phyloP scores from a whole-genome alignment of 2,888 invertebrate species.

The Norana najaformis region DNA sequence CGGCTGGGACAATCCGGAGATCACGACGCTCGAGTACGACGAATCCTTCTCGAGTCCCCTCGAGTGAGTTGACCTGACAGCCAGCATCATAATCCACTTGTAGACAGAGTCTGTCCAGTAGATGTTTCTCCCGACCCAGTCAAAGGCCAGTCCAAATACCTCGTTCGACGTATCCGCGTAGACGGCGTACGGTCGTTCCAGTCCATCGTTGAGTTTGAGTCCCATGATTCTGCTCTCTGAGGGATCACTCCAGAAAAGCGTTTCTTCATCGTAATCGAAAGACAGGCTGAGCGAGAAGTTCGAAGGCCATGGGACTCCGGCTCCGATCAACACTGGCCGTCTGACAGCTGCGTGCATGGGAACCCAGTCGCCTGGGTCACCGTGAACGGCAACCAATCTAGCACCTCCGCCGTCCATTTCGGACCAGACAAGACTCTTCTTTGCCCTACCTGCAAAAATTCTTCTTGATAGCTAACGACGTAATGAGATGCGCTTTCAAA shows the following conservation, averaged over 20 bases:
- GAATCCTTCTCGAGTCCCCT: neutral
- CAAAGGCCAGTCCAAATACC: neutral
- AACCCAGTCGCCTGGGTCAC: neutral
- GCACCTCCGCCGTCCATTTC: neutral
- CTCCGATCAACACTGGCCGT: neutral
- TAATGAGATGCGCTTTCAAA: too few relatives aligned
- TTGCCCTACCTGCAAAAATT: neutral
- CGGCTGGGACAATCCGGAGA: neutral
- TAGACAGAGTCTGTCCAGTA: neutral
- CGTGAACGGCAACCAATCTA: neutral
- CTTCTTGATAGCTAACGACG: neutral
- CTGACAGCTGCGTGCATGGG: neutral
- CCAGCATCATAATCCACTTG: constrained; percentile 16
- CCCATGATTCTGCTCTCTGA: neutral
- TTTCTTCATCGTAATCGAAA: neutral
- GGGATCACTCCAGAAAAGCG: neutral
- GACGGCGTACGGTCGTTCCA: neutral
- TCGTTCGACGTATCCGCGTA: neutral
- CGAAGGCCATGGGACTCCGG: neutral
- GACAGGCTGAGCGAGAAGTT: neutral
- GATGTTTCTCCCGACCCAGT: constrained; percentile 10
- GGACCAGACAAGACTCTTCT: neutral
- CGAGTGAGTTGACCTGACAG: neutral
- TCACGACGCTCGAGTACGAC: neutral
- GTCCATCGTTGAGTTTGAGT: neutral